These are phyloP conservation scores for Acestrorhynchus altus DNA, from an alignment of 2,797 vertebrate genomes.

Conservation along the genomic window DNA sequence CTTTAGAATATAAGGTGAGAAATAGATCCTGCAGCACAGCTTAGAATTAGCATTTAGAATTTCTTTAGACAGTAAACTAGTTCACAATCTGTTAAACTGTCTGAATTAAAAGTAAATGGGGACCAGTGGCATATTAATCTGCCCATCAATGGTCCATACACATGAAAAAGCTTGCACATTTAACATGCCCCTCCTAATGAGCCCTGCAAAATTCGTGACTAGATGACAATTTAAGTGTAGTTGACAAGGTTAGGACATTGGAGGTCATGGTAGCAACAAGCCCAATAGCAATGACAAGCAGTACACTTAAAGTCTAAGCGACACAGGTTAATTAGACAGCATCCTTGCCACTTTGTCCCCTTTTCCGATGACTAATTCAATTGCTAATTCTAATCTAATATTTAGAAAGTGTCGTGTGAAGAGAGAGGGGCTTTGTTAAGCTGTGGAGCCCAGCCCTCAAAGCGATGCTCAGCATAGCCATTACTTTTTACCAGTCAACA, in stretches of 20 bases:
- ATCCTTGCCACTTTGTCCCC: slow-evolving; percentile 65
- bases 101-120: slow-evolving; percentile 19
- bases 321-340: slow-evolving; percentile 76
- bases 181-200: slow-evolving; percentile 59
- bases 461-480: slow-evolving; percentile 13
- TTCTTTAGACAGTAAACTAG: slow-evolving; percentile 1
- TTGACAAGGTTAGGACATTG: slow-evolving; percentile 69
- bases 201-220: slow-evolving; percentile 56
- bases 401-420: slow-evolving; percentile 71
- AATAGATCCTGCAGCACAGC: background rate
- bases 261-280: slow-evolving; percentile 62
- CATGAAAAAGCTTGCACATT: slow-evolving; percentile 19
- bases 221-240: slow-evolving; percentile 68
- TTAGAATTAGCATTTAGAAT: background rate
- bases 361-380: slow-evolving; percentile 72
- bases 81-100: background rate
- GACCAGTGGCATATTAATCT: slow-evolving; percentile 40
- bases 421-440: slow-evolving; percentile 68
- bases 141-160: slow-evolving; percentile 14
- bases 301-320: slow-evolving; percentile 62
- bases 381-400: slow-evolving; percentile 74
- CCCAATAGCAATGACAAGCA: slow-evolving; percentile 63
- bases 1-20: too few relatives aligned
- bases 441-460: slow-evolving; percentile 1
- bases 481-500: background rate